Base-by-base conservation (phyloP, 2,797 vertebrate genomes). In the Eptatretus atami region DNA sequence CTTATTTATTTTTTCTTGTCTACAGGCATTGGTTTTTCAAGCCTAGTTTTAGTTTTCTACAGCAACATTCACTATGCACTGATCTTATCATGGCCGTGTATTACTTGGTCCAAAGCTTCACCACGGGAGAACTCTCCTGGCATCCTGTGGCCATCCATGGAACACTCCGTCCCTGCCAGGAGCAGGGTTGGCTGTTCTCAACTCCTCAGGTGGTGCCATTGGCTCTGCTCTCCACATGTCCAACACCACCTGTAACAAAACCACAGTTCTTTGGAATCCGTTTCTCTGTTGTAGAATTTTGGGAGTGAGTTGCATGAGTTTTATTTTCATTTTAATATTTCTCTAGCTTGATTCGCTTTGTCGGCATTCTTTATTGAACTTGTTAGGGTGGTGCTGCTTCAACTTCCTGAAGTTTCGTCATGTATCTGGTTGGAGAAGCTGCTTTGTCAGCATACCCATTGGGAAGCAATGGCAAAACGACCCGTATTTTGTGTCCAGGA, bases 1-100 rank as follows among this genome's bases (percentile, higher is more conserved):
- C 31, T 44, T 5, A 44, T 44, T 44, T 5, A 44, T 44, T 44
- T 44, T 44, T 44, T 44, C 4, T 44, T 44, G 31, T 61, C 9
- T 11, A 10, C 24, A 61, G 57, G 57, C 57, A n/a, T 61, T n/a
- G 57, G 57, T 24, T 61, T n/a, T 24, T n/a, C 57, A n/a, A n/a
- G 15, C 57, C n/a, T 61, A 24, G 57, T 61, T 24, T n/a, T 61
- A n/a, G 57, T 61, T 12, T 61, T 61, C 57, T 61, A 61, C 57
- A n/a, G 57, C 57, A 61, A 61, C 57, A n/a, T n/a, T 12, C 24
- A 61, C 57, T 61, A 61, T 24, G 24, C 24, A n/a, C 57, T 61
- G 57, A 61, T 61, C 57, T 24, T 61, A n/a, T n/a, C 57, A n/a
- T 61, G 57, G 57, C 57, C 9, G 15, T 61, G 1, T 61, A 61